A percentile compares a stretch with the other conserved stretches of the same genome.
Conservation (phyloP, 2,113 vertebrate genomes). For the Henicopernis longicauda region DNA sequence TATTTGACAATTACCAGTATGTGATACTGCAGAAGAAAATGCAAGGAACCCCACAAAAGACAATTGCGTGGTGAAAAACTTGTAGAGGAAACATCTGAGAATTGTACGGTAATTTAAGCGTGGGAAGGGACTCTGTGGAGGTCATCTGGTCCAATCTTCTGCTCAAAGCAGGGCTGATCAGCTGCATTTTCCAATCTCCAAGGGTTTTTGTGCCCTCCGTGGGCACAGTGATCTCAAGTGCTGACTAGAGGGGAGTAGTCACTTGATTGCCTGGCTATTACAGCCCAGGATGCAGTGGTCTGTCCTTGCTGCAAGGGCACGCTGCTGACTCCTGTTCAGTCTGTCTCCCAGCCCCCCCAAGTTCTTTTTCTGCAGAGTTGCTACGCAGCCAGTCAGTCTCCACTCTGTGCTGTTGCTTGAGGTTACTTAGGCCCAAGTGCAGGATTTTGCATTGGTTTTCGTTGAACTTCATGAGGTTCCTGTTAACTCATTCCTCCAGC, state of each 20-base stretch:
- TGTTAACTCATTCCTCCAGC: neutral
- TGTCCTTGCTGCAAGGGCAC: neutral
- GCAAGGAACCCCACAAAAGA: neutral
- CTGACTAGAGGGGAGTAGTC: neutral
- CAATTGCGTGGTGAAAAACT: neutral
- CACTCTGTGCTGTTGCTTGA: neutral
- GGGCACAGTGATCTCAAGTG: neutral
- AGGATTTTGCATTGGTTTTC: neutral
- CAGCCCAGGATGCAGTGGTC: neutral
- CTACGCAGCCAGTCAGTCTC: neutral
- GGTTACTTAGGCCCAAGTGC: neutral
- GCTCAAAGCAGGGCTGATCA: neutral
- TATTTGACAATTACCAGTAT: neutral
- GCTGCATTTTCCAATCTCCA: neutral
- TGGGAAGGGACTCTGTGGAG: neutral
- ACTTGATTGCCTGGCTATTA: neutral
- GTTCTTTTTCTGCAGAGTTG: neutral
- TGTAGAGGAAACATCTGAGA: neutral
- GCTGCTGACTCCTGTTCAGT: neutral
- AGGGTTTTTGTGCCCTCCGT: neutral
- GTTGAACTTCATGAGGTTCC: neutral
- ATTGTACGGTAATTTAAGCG: neutral
- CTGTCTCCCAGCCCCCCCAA: neutral
- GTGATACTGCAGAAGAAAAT: neutral
- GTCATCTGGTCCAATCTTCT: neutral